These are phyloP conservation scores for Coleophora deauratella DNA, from an alignment of 2,888 invertebrate species.

Conservation along the genomic window DNA sequence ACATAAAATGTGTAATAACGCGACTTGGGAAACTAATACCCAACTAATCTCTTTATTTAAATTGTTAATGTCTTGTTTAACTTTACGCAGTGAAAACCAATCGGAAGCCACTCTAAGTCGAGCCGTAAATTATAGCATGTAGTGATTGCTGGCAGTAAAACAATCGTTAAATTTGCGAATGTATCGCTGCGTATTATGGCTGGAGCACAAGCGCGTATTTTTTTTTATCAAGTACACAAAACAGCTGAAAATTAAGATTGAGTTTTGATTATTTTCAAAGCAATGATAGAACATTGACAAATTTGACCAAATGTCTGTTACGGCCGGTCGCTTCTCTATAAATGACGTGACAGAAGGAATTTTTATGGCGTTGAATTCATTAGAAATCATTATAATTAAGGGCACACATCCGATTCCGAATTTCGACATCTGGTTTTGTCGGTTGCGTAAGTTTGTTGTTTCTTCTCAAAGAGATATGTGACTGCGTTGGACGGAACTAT, in stretches of 20 bases:
- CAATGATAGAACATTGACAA: too few species aligned
- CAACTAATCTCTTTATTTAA: too few species aligned
- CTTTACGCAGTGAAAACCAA: constrained; percentile 19
- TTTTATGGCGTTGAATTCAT: constrained; percentile 32
- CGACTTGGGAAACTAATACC: too few species aligned
- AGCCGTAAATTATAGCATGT: constrained; percentile 48
- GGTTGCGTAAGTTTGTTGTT: constrained; percentile 2
- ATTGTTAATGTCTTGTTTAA: constrained; percentile 17
- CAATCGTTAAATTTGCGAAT: constrained; percentile 52
- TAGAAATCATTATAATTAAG: constrained; percentile 27
- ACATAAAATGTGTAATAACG: too few species aligned
- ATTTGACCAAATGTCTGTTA: too few species aligned
- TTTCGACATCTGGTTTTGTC: constrained; percentile 21
- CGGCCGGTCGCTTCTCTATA: too few species aligned
- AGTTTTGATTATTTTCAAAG: too few species aligned
- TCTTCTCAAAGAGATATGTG: constrained; percentile 1
- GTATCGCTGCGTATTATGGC: constrained; percentile 10
- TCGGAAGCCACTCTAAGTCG: constrained; percentile 41
- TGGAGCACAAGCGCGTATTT: too few species aligned
- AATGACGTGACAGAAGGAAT: constrained; percentile 7
- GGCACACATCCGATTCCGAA: constrained; percentile 15
- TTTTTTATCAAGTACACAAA: too few species aligned
- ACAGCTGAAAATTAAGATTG: too few species aligned
- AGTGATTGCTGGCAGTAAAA: constrained; percentile 45
- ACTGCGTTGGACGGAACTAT: too few species aligned